phyloP scores from a whole-genome alignment of 2,113 vertebrate genomes.

The Pluvianellus socialis region DNA sequence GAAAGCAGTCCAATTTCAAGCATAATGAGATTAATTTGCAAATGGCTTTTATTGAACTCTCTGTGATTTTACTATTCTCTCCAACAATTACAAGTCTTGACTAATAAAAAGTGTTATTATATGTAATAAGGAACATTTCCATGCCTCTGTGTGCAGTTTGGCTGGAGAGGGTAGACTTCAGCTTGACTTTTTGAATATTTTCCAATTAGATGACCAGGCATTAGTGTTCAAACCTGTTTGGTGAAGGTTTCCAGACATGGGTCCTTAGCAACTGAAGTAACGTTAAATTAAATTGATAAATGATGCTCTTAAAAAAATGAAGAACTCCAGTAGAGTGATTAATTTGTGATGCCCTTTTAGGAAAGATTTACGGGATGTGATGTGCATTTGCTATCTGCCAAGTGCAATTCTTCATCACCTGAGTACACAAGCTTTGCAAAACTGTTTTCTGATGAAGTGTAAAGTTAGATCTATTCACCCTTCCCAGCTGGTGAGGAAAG shows the following conservation, averaged over 20 bases:
- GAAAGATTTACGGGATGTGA: slow-evolving; percentile 58
- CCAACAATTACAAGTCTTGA: slow-evolving; percentile 1
- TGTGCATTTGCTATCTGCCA: slow-evolving; percentile 58
- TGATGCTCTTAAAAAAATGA: slow-evolving; percentile 52
- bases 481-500: background rate
- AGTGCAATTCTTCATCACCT: slow-evolving; percentile 40
- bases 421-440: slow-evolving; percentile 1
- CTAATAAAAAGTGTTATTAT: slow-evolving; percentile 29
- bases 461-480: slow-evolving; percentile 1
- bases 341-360: slow-evolving; percentile 67
- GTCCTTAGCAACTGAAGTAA: slow-evolving; percentile 63
- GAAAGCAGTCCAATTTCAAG: slow-evolving; percentile 37
- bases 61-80: slow-evolving; percentile 59
- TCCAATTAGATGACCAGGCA: slow-evolving; percentile 35
- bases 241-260: slow-evolving; percentile 29
- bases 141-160: slow-evolving; percentile 29
- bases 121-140: background rate
- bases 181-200: slow-evolving; percentile 46
- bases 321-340: slow-evolving; percentile 63
- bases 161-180: background rate
- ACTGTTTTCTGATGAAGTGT: slow-evolving; percentile 49
- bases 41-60: slow-evolving; percentile 65
- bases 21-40: slow-evolving; percentile 49
- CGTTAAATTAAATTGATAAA: slow-evolving; percentile 72
- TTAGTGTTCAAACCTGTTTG: slow-evolving; percentile 13